Percentiles rank a stretch among this genome's conserved stretches.
Evolutionary conservation across 1,140 invertebrate genomes (phyloP).

Genomic region (Eriosoma lanigerum): DNA sequence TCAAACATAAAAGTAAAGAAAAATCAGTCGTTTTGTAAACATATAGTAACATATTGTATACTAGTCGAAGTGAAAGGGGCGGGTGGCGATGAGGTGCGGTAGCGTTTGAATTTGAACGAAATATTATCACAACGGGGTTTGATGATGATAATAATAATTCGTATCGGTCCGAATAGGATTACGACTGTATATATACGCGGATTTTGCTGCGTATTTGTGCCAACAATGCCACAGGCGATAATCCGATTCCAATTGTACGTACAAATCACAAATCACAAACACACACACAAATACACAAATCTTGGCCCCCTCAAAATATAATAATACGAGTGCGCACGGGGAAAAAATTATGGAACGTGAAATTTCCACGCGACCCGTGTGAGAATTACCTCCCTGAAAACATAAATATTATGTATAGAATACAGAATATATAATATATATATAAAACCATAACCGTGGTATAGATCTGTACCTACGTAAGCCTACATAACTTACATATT

Average conservation of each 20-base stretch:
- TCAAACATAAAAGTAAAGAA: no score
- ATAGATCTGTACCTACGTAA: no score
- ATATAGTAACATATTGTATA: background rate
- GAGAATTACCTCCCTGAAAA: no score
- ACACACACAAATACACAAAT: background rate
- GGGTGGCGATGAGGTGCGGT: background rate
- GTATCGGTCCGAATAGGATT: conserved; percentile 22
- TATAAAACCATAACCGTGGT: no score
- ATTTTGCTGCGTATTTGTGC: conserved; percentile 20
- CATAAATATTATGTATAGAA: no score
- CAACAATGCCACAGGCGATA: conserved; percentile 41
- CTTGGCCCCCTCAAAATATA: background rate
- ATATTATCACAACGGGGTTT: background rate
- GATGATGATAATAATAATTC: conserved; percentile 25
- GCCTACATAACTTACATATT: no score
- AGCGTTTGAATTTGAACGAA: conserved; percentile 4
- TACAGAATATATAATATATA: no score
- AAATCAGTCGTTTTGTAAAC: conserved; percentile 1
- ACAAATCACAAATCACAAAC: background rate
- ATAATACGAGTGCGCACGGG: background rate
- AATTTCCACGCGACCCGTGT: background rate
- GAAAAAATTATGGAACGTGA: background rate
- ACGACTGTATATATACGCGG: background rate
- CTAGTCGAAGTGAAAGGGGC: background rate
- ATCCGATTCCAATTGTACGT: conserved; percentile 47